Base-by-base conservation (phyloP, 2,113 vertebrate genomes). In the Cyanoramphus novaezelandiae region DNA sequence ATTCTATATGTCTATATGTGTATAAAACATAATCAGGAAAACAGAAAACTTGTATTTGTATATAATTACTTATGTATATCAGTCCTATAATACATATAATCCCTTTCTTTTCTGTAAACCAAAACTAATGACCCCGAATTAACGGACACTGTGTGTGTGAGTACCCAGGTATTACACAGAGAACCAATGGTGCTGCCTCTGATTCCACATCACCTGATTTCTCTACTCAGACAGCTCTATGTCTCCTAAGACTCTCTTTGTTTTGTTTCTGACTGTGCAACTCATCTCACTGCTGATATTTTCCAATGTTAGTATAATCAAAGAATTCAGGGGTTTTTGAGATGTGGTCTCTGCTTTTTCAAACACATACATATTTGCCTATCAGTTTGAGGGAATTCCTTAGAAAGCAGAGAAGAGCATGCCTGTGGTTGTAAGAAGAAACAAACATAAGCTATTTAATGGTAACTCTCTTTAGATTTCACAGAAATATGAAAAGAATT, bases 141-240 rank as follows among this genome's bases (percentile, higher is more conserved):
- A 80, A 57, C 17, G 14, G 15, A 39, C 7, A 17, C 31, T 50
- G 6, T 5, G 2, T 24, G 2, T 19, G 12, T 20, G 2, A 29
- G 31, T 46, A 53, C 19, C 11, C 19, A 3, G 10, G 46, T 41
- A 23, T 28, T 39, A 10, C 5, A 21, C 1, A 2, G 4, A 2
- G 13, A 44, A 19, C 7, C 8, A 63, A 10, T 6, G 41, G 3
- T 17, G 19, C 2, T 67, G 18, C 7, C 13, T 72, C n/a, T 35
- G 13, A 59, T 39, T 62, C 28, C 29, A 50, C 8, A 43, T n/a
- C 28, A 37, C 7, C 18, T 37, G 6, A 43, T 68, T 83, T 31
- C 25, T 33, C 17, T 46, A 10, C 12, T 62, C 35, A 71, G 11
- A 23, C 10, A 75, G 4, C 7, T 41, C 7, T 63, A 31, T 28